A percentile compares a stretch with the other conserved stretches of the same genome.
Evolutionary conservation across 2,113 vertebrate species (phyloP).

Genomic region (Stomatorhinus ivindoensis): DNA sequence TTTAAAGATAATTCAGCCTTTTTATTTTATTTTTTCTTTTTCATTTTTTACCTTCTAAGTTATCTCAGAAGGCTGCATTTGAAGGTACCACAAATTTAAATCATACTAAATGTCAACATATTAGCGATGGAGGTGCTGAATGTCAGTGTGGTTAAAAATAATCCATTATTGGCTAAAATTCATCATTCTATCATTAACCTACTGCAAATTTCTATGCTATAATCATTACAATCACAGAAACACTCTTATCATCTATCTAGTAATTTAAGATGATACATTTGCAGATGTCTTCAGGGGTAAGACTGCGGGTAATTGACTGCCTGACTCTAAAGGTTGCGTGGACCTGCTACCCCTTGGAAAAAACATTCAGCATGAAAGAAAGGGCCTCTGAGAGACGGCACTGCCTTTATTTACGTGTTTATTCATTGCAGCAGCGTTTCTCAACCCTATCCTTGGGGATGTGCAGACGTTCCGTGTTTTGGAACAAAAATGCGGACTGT

Average conservation of each 20-base stretch:
- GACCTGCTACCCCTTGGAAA: not conserved
- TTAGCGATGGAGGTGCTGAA: not conserved
- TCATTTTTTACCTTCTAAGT: not conserved
- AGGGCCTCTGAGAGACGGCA: not conserved
- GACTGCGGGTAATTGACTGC: not conserved
- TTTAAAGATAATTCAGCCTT: constrained; percentile 46
- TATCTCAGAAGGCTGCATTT: not conserved
- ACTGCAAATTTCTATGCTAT: not conserved
- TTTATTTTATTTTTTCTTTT: constrained; percentile 22
- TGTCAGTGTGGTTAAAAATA: constrained; percentile 1
- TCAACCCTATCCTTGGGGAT: not conserved
- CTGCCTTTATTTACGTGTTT: not conserved
- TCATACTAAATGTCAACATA: not conserved
- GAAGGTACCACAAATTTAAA: not conserved
- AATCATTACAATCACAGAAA: not conserved
- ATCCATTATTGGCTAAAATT: not conserved
- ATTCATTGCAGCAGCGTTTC: not conserved
- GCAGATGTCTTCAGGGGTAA: not conserved
- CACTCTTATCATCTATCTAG: not conserved
- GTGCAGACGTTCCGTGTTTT: not conserved
- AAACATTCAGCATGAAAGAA: not conserved
- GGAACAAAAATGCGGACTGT: not conserved
- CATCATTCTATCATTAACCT: not conserved
- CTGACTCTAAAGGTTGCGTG: not conserved
- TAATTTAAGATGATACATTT: not conserved